These are phyloP conservation scores for Apeltes quadracus DNA, from an alignment of 2,113 vertebrate species.

Conservation along the genomic window DNA sequence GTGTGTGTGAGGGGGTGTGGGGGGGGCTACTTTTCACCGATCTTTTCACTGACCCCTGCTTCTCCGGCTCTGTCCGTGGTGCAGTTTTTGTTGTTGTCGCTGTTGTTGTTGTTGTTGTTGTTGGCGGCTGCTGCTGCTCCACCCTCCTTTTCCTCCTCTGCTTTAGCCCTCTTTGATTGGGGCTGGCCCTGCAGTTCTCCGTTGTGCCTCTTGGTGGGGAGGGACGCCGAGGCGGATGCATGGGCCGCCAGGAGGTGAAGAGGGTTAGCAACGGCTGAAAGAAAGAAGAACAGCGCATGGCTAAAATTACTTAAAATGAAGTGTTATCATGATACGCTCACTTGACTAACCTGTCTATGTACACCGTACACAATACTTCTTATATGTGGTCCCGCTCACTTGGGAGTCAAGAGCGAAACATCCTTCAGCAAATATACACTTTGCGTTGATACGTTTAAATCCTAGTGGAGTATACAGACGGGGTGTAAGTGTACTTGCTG, in stretches of 20 bases:
- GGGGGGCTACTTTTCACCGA: constrained; percentile 84
- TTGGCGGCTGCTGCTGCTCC: constrained; percentile 75
- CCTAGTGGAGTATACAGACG: background rate
- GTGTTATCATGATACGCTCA: background rate
- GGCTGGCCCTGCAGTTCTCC: constrained; percentile 86
- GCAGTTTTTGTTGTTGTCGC: constrained; percentile 20
- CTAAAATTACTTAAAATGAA: background rate
- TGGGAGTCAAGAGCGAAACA: background rate
- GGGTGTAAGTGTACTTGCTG: background rate
- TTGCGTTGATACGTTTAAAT: background rate
- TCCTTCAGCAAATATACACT: background rate
- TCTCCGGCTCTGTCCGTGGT: constrained; percentile 79
- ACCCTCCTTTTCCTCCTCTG: constrained; percentile 77
- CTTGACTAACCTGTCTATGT: background rate
- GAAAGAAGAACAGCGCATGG: background rate
- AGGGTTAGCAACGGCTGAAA: constrained; percentile 87
- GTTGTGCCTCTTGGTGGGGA: constrained; percentile 95
- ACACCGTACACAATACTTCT: background rate
- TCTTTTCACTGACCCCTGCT: constrained; percentile 81
- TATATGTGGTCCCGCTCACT: background rate
- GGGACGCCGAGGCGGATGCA: constrained; percentile 91
- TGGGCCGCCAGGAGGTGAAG: constrained; percentile 94
- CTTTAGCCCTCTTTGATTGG: constrained; percentile 89
- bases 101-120: constrained; percentile 17
- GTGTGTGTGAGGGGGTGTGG: background rate